These are phyloP conservation scores for Coendou prehensilis DNA, from an alignment of 2,797 vertebrate genomes.

Conservation along the genomic window DNA sequence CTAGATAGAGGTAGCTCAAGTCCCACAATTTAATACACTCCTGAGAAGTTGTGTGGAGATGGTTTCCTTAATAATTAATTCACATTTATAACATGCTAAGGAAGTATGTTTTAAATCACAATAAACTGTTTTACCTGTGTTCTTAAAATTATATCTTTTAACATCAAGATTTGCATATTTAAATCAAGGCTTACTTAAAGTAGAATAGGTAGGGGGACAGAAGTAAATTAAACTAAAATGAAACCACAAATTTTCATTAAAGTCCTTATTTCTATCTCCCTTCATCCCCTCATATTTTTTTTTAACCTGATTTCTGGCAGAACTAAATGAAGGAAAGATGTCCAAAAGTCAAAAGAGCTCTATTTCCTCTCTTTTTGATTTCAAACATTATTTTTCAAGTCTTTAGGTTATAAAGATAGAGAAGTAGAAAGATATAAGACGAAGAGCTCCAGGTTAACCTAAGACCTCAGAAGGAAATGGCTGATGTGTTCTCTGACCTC, in stretches of 20 bases:
- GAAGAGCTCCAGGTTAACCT: background rate
- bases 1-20: background rate
- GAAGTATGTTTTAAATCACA: background rate
- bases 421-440: background rate
- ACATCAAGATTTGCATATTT: conserved; percentile 38
- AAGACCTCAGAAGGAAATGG: background rate
- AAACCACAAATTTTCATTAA: conserved; percentile 31
- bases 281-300: background rate
- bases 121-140: background rate
- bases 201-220: background rate
- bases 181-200: conserved; percentile 46
- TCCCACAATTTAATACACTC: background rate
- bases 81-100: background rate
- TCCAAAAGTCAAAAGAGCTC: background rate
- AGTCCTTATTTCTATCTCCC: conserved; percentile 4
- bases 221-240: background rate
- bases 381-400: conserved; percentile 37
- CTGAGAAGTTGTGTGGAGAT: conserved; percentile 30
- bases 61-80: conserved; percentile 43
- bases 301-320: conserved; percentile 42
- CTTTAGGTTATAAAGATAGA: background rate
- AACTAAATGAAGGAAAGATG: background rate
- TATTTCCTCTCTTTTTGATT: background rate
- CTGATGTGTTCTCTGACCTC: rapidly evolving
- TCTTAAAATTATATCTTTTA: conserved; percentile 36